These are phyloP conservation scores for Ooceraea biroi DNA, from an alignment of 1,140 invertebrate species.

Conservation along the genomic window DNA sequence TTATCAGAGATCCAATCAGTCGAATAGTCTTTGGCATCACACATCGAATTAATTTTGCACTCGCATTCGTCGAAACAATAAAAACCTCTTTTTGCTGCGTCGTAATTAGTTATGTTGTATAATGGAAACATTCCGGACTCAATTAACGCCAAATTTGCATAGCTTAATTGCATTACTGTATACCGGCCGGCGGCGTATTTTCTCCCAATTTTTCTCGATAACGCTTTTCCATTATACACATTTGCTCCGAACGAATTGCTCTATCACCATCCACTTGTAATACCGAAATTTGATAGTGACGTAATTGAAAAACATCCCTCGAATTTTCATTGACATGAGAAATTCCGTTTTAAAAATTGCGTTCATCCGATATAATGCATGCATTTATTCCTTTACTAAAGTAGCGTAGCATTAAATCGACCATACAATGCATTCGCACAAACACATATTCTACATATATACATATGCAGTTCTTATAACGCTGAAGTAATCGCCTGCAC, in stretches of 20 bases:
- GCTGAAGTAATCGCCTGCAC: neutral
- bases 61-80: neutral
- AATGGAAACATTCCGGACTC: neutral
- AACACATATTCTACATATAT: too few species aligned
- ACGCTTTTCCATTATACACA: neutral
- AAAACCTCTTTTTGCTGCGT: neutral
- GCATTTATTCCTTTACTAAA: neutral
- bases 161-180: slow-evolving; percentile 14
- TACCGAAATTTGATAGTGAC: neutral
- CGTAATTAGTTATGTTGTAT: slow-evolving; percentile 6
- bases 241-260: slow-evolving; percentile 3
- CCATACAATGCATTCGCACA: too few species aligned
- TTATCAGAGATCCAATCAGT: neutral
- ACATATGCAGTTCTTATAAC: neutral
- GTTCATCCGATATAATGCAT: neutral
- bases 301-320: neutral
- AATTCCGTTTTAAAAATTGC: slow-evolving; percentile 2
- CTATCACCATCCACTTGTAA: neutral
- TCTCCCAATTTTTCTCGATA: neutral
- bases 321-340: neutral
- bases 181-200: neutral
- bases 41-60: neutral
- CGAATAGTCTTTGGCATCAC: neutral
- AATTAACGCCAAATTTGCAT: slow-evolving; percentile 26
- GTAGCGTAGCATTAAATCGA: too few species aligned